Conservation (phyloP, 2,113 vertebrate species). For the Crocuta crocuta region DNA sequence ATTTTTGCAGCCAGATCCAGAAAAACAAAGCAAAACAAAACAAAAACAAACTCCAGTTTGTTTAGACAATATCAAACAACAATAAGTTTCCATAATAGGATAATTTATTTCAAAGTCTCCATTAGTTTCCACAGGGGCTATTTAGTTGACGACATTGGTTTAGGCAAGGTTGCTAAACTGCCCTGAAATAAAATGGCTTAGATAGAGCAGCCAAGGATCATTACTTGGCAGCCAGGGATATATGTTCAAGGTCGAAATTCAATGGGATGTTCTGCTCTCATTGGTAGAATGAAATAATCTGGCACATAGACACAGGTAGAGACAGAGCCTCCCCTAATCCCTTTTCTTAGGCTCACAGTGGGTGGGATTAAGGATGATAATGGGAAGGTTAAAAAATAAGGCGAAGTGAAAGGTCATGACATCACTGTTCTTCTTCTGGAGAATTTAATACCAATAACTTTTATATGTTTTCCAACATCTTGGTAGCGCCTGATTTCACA, state of each 20-base stretch:
- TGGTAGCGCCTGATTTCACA: background rate
- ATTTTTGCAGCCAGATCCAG: constrained; percentile 10
- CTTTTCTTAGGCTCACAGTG: background rate
- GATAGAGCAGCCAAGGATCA: background rate
- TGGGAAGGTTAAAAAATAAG: background rate
- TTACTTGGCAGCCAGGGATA: background rate
- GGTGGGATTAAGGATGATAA: background rate
- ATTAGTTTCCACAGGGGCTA: constrained; percentile 72
- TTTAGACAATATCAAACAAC: constrained; percentile 37
- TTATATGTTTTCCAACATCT: background rate
- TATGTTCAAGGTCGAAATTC: background rate
- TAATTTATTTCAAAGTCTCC: constrained; percentile 35
- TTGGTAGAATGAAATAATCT: background rate
- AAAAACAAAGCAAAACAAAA: background rate
- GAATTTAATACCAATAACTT: background rate
- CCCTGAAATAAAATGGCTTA: constrained; percentile 51
- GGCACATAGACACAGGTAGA: background rate
- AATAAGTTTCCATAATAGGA: constrained; percentile 32
- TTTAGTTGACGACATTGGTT: constrained; percentile 68
- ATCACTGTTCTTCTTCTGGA: background rate
- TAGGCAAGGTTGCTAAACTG: constrained; percentile 17
- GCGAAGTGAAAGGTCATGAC: background rate
- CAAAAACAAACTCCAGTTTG: constrained; percentile 42
- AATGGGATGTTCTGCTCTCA: background rate
- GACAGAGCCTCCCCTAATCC: background rate